Conservation (phyloP, 2,797 vertebrate genomes). For the Pangasius djambal region DNA sequence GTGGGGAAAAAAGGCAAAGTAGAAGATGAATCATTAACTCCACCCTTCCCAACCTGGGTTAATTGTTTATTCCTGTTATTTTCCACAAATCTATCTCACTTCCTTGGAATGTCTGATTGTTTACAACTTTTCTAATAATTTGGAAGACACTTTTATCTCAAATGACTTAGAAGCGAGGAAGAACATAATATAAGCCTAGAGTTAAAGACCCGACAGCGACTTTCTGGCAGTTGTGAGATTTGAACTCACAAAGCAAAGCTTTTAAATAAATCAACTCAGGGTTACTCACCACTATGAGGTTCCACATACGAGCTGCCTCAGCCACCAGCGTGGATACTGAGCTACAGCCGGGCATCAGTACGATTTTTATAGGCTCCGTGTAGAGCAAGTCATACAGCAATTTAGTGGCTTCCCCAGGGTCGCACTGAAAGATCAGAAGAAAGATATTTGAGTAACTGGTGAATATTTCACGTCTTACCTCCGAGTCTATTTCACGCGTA, state of each 20-base stretch:
- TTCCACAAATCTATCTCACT: background rate
- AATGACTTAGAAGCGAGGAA: background rate
- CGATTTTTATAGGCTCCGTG: slow-evolving; percentile 84
- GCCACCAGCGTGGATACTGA: slow-evolving; percentile 88
- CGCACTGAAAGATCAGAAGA: slow-evolving; percentile 70
- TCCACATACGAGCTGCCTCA: slow-evolving; percentile 84
- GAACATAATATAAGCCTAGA: background rate
- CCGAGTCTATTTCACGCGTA: slow-evolving; percentile 1
- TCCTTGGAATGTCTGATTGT: background rate
- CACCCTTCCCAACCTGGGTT: background rate
- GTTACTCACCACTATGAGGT: slow-evolving; percentile 78
- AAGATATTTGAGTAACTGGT: slow-evolving; percentile 2
- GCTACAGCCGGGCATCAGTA: slow-evolving; percentile 84
- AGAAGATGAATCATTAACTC: background rate
- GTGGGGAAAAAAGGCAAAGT: background rate
- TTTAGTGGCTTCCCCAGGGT: slow-evolving; percentile 83
- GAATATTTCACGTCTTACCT: slow-evolving; percentile 3
- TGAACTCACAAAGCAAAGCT: background rate
- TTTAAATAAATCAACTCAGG: background rate
- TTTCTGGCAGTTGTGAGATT: background rate
- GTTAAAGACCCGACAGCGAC: background rate
- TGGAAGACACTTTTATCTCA: background rate
- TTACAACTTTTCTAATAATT: too few relatives aligned
- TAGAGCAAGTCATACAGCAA: slow-evolving; percentile 84
- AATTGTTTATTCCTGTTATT: background rate